Conservation (phyloP, 2,113 vertebrate genomes). For the Otocyon megalotis region DNA sequence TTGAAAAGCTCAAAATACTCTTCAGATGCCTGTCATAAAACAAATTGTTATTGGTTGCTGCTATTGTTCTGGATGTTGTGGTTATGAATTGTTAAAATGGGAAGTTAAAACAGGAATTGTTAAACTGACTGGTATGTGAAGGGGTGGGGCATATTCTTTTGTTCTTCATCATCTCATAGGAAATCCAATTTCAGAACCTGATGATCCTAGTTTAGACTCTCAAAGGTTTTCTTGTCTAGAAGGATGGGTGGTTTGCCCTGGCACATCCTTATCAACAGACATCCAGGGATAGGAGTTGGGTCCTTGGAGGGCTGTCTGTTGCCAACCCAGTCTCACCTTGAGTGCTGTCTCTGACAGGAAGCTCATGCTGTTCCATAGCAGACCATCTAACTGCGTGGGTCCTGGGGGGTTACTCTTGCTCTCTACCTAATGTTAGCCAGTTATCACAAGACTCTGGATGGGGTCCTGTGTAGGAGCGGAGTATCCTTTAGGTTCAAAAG, state of each 20-base stretch:
- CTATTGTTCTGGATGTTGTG: not conserved
- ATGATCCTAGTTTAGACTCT: not conserved
- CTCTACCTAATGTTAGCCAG: not conserved
- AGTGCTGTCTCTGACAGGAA: not conserved
- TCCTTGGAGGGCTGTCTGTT: not conserved
- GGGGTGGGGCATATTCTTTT: not conserved
- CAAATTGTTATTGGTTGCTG: not conserved
- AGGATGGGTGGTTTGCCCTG: not conserved
- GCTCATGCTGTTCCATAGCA: not conserved
- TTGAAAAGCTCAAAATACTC: slow-evolving; percentile 61
- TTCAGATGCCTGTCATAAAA: slow-evolving; percentile 55
- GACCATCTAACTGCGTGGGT: not conserved
- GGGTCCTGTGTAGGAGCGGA: not conserved
- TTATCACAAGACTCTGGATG: not conserved
- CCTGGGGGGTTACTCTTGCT: not conserved
- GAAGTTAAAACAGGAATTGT: not conserved
- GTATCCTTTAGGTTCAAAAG: not conserved
- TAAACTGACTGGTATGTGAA: not conserved
- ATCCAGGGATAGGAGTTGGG: not conserved
- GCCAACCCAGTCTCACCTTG: not conserved
- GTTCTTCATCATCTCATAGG: not conserved
- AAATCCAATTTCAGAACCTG: not conserved
- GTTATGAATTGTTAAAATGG: not conserved
- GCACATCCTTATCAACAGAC: not conserved
- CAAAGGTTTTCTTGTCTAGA: not conserved